Percentiles rank a stretch among this genome's conserved stretches.
phyloP scores from a whole-genome alignment of 2,797 vertebrate species.

The Hafferia zeledoni region DNA sequence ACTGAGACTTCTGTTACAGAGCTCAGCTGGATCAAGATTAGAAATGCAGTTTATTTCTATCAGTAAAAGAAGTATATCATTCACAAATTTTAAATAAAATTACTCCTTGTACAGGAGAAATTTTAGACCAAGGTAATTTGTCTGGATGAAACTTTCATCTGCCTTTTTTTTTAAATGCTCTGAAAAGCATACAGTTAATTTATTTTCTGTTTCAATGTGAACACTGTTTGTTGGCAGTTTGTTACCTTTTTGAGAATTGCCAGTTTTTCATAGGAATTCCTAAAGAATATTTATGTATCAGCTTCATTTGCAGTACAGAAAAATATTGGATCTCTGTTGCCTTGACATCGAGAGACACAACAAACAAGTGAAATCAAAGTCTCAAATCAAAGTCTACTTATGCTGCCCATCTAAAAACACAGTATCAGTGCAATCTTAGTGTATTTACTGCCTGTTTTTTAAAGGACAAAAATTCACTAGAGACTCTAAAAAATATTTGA shows the following conservation, averaged over 20 bases:
- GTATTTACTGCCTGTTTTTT: background rate
- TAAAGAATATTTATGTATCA: background rate
- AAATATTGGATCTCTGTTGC: background rate
- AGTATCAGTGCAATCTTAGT: background rate
- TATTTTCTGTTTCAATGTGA: background rate
- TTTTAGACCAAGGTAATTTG: background rate
- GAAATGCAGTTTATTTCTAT: background rate
- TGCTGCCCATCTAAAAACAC: background rate
- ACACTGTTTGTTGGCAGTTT: background rate
- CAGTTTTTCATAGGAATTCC: background rate
- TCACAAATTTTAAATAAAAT: background rate
- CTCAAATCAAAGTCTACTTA: background rate
- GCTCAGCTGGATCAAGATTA: background rate
- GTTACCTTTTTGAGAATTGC: background rate
- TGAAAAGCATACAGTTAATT: background rate
- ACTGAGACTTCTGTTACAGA: background rate
- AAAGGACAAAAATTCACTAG: background rate
- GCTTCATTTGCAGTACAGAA: background rate
- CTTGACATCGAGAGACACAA: background rate
- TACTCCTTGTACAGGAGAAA: background rate
- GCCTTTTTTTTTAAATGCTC: background rate
- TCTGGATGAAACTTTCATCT: background rate
- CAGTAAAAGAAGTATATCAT: background rate
- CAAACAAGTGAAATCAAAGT: background rate
- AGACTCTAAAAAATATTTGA: background rate